Evolutionary conservation across 2,113 vertebrate genomes (phyloP).

Genomic region (Xiphorhynchus elegans): DNA sequence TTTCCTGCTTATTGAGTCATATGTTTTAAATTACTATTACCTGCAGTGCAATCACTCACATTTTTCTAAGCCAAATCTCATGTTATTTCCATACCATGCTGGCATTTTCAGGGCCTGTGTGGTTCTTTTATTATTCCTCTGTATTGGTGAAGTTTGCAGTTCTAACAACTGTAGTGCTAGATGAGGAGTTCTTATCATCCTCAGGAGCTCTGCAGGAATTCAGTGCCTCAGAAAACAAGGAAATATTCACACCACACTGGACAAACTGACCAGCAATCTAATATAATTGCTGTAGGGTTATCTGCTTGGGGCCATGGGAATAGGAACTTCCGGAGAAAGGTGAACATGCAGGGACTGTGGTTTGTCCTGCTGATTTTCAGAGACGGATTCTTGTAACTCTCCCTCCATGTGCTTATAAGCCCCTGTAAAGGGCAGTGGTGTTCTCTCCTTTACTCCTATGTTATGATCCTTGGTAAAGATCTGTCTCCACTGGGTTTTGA

Average conservation of each 20-base stretch:
- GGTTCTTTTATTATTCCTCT: background rate
- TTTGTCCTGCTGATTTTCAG: background rate
- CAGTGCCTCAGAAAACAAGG: background rate
- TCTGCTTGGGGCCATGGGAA: background rate
- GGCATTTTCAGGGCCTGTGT: background rate
- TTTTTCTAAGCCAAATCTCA: background rate
- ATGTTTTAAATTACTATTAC: background rate
- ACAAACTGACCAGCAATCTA: background rate
- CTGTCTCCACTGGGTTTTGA: background rate
- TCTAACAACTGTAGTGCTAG: background rate
- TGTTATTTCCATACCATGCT: background rate
- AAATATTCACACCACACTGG: background rate
- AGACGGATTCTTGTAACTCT: background rate
- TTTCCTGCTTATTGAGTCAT: background rate
- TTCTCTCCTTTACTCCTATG: background rate
- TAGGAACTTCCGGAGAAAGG: background rate
- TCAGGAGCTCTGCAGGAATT: background rate
- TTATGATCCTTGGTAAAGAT: background rate
- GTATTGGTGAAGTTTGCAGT: background rate
- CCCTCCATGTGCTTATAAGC: background rate
- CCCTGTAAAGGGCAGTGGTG: background rate
- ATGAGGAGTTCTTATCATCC: background rate
- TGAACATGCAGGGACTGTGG: background rate
- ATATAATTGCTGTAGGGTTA: background rate
- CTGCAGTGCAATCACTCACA: background rate